Percentiles rank a stretch among this genome's conserved stretches.
Evolutionary conservation across 2,888 invertebrate genomes (phyloP).

Genomic region (Hydriomena furcata): DNA sequence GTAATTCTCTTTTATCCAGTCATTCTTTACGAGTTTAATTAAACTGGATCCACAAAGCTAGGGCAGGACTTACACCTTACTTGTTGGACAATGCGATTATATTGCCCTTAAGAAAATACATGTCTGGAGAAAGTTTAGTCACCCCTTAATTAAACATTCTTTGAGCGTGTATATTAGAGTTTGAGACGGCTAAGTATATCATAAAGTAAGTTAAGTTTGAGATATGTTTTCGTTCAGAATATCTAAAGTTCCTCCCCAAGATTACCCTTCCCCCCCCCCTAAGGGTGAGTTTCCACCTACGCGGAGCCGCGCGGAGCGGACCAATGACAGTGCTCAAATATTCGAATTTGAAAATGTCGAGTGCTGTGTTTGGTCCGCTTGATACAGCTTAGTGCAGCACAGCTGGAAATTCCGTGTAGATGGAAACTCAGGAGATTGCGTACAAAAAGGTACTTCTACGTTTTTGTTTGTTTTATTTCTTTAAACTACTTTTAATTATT

Average conservation of each 20-base stretch:
- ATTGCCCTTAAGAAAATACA: slow-evolving; percentile 9
- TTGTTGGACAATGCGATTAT: slow-evolving; percentile 10
- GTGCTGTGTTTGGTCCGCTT: too few relatives aligned
- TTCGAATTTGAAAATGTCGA: too few relatives aligned
- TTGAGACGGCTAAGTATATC: slow-evolving; percentile 12
- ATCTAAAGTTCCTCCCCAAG: too few relatives aligned
- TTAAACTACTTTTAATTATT: too few relatives aligned
- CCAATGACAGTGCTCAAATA: too few relatives aligned
- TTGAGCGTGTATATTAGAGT: slow-evolving; percentile 22
- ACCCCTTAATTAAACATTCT: slow-evolving; percentile 24
- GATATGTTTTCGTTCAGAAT: slow-evolving; percentile 23
- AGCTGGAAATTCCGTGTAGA: too few relatives aligned
- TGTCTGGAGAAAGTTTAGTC: slow-evolving; percentile 13
- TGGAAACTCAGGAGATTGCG: background rate
- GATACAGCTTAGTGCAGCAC: too few relatives aligned
- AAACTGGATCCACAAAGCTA: slow-evolving; percentile 25
- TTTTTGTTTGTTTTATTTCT: too few relatives aligned
- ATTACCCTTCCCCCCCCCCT: too few relatives aligned
- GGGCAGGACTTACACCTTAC: slow-evolving; percentile 10
- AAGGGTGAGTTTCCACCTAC: too few relatives aligned
- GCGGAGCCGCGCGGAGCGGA: too few relatives aligned
- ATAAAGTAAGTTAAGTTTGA: slow-evolving; percentile 14
- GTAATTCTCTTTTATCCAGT: slow-evolving; percentile 33
- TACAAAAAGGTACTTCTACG: too few relatives aligned
- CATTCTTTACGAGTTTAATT: slow-evolving; percentile 32